Conservation (phyloP, 2,888 invertebrate genomes). For the Andrena flavipes region DNA sequence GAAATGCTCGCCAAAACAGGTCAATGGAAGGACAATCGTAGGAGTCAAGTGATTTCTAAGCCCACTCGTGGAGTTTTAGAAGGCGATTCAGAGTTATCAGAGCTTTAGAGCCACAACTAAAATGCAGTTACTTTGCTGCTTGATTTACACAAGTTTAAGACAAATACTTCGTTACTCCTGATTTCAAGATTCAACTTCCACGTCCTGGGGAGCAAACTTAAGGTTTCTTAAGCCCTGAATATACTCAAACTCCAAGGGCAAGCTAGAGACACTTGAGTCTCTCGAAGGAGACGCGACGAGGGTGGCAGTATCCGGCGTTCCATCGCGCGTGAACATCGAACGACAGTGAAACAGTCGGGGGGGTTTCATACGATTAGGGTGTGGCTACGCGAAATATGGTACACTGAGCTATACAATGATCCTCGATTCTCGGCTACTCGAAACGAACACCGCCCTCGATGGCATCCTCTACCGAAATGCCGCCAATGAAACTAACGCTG, state of each 20-base stretch:
- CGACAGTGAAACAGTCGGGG: constrained; percentile 50
- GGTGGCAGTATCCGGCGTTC: constrained; percentile 57
- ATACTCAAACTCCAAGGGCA: not conserved
- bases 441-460: constrained; percentile 34
- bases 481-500: constrained; percentile 71
- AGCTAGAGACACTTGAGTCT: not conserved
- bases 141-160: not conserved
- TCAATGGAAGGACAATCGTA: not conserved
- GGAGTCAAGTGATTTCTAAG: not conserved
- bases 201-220: not conserved
- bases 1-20: not conserved
- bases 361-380: constrained; percentile 52
- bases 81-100: not conserved
- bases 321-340: constrained; percentile 57
- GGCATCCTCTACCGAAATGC: constrained; percentile 30
- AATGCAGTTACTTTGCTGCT: not conserved
- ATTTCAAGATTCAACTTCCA: not conserved
- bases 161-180: not conserved
- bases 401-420: constrained; percentile 69
- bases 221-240: not conserved
- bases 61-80: not conserved
- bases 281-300: not conserved
- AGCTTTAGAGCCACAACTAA: not conserved
- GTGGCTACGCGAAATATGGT: constrained; percentile 53
- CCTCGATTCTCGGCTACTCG: constrained; percentile 47